Percentiles rank a stretch among this genome's conserved stretches.
Evolutionary conservation across 2,888 invertebrate species (phyloP).

Genomic region (Electrophaes corylata): DNA sequence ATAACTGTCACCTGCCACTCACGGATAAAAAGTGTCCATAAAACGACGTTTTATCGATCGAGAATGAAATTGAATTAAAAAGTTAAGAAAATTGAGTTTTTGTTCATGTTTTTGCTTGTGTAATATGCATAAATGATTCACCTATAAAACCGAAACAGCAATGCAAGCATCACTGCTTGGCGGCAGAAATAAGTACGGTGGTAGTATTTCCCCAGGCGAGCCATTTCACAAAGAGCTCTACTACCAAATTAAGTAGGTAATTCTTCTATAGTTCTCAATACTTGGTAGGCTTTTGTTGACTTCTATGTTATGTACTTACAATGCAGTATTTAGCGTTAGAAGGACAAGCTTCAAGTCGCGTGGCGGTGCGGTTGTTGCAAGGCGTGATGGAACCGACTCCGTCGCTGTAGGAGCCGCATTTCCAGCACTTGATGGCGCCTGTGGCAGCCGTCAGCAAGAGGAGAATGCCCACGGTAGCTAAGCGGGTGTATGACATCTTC

Average conservation of each 20-base stretch:
- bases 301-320: conserved; percentile 86
- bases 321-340: conserved; percentile 87
- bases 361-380: conserved; percentile 90
- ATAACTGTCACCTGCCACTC: conserved; percentile 20
- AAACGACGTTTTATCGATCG: conserved; percentile 35
- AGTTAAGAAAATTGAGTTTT: too few relatives aligned
- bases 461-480: conserved; percentile 50
- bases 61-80: conserved; percentile 37
- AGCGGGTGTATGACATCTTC: conserved; percentile 53
- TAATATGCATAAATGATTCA: too few relatives aligned
- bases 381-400: conserved; percentile 94
- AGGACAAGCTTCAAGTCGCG: conserved; percentile 88
- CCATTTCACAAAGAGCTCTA: too few relatives aligned
- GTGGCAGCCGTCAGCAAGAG: conserved; percentile 52
- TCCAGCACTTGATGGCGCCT: conserved; percentile 86
- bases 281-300: too few relatives aligned
- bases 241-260: too few relatives aligned
- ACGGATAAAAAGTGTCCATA: conserved; percentile 23
- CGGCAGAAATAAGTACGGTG: too few relatives aligned
- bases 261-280: too few relatives aligned
- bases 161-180: too few relatives aligned
- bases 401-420: conserved; percentile 93
- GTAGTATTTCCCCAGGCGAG: too few relatives aligned
- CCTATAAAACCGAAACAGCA: too few relatives aligned
- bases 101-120: not conserved